A percentile compares a stretch with the other conserved stretches of the same genome.
Conservation (phyloP, 2,113 vertebrate genomes). For the Hydrolagus affinis region DNA sequence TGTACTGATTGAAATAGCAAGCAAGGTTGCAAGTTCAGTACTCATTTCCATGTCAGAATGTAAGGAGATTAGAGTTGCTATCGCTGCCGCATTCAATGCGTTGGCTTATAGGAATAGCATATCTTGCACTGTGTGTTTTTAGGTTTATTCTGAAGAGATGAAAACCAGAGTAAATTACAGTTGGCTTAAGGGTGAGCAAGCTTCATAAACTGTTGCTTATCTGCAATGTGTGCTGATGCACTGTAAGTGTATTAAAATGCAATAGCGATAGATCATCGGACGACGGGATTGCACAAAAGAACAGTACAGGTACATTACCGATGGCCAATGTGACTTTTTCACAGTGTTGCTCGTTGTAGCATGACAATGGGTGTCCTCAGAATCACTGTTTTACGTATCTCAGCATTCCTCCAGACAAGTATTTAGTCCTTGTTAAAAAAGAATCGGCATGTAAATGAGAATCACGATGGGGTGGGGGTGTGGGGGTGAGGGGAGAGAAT, state of each 20-base stretch:
- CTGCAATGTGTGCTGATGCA: not conserved
- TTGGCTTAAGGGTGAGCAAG: not conserved
- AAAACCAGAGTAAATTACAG: not conserved
- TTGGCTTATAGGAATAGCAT: constrained; percentile 9
- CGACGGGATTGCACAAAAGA: not conserved
- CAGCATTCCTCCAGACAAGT: not conserved
- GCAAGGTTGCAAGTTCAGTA: not conserved
- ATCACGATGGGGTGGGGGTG: not conserved
- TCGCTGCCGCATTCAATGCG: not conserved
- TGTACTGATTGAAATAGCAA: constrained; percentile 5
- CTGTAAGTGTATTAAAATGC: not conserved
- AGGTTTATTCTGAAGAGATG: not conserved
- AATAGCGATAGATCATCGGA: not conserved
- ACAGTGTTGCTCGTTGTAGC: not conserved
- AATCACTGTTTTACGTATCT: not conserved
- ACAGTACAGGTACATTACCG: not conserved
- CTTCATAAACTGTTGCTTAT: constrained; percentile 4
- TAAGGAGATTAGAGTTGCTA: constrained; percentile 10
- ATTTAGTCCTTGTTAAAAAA: not conserved
- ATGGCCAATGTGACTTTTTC: not conserved
- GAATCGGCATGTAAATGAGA: not conserved
- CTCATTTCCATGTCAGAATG: constrained; percentile 16
- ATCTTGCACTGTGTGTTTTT: not conserved
- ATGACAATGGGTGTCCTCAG: not conserved
- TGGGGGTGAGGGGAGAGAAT: not conserved